Evolutionary conservation across 2,113 vertebrate species (phyloP), one percentile per base, ranked within the genome.

Genomic region (Alexandromys fortis): DNA sequence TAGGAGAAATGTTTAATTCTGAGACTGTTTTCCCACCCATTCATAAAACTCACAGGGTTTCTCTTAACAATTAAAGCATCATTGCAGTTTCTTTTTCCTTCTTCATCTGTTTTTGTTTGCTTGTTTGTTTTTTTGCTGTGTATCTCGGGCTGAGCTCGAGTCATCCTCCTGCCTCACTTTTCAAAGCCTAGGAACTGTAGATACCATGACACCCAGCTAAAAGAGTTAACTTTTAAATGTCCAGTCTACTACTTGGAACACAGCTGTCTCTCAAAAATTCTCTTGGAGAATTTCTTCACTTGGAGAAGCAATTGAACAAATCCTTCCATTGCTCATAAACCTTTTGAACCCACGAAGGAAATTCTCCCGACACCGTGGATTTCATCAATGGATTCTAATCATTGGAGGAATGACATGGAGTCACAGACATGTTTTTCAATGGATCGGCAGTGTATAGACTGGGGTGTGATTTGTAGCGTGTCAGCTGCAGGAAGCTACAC

Each of bases 401-500:
- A 77, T 65, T 58, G 72, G 70, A 91, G 33, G 4, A 52, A 49
- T 24, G 61, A 61, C 11, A 10, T 49, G 6, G 4, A 26, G 33
- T 42, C 26, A 35, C 72, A 9, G 45, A 73, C 35, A 55, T 73
- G 26, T 45, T 96, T 96, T 63, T 92, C 85, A 16, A 24, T 93
- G 79, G 49, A 52, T 78, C 3, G 0, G 55, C 47, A 8, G 19
- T 67, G 19, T 67, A 38, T 5, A 6, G n/a, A 7, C 75, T 38
- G 24, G 88, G 45, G 5, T 22, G 4, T 28, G 61, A 77, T 90
- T 77, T 96, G 95, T 70, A 90, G 55, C 35, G 67, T 95, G 81
- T 96, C 97, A 86, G 67, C 16, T 73, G 0, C 76, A 58, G 83
- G 88, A 87, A 92, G 81, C 72, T 90, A 72, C 45, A 75, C 47